Percentiles rank a stretch among this genome's conserved stretches.
These are phyloP conservation scores for Deilephila porcellus DNA, from an alignment of 2,888 invertebrate genomes.

Conservation along the genomic window DNA sequence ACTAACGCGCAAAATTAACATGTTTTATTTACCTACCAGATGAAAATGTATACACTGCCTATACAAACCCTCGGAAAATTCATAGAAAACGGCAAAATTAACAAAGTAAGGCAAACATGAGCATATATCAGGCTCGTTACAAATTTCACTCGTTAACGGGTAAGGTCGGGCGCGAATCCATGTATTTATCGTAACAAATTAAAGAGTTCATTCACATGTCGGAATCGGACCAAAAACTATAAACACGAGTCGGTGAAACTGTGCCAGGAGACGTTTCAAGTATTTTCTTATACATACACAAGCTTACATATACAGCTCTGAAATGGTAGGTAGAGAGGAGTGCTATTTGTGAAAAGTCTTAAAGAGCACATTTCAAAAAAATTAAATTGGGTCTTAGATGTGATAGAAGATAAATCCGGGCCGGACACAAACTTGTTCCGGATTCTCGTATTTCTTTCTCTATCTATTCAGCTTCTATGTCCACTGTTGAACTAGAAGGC, in stretches of 20 bases:
- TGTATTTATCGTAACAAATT: slow-evolving; percentile 20
- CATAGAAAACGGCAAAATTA: slow-evolving; percentile 2
- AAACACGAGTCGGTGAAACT: slow-evolving; percentile 12
- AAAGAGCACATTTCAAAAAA: no score
- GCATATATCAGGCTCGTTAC: background rate
- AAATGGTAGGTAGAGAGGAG: no score
- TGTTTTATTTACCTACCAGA: background rate
- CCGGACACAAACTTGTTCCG: no score
- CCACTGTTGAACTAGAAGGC: no score
- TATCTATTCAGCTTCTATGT: no score
- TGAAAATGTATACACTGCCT: background rate
- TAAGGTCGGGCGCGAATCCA: slow-evolving; percentile 9
- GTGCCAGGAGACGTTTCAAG: slow-evolving; percentile 18
- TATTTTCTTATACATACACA: no score
- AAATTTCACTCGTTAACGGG: slow-evolving; percentile 1
- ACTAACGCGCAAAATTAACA: background rate
- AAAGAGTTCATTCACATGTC: slow-evolving; percentile 26
- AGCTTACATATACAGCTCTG: no score
- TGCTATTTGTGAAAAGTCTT: no score
- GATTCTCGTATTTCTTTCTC: no score
- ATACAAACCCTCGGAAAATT: background rate
- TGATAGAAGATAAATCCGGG: no score
- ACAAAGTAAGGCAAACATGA: background rate
- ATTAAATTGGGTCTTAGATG: no score
- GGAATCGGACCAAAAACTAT: slow-evolving; percentile 14